Base-by-base conservation (phyloP, 1,140 invertebrate genomes). In the Nephotettix cincticeps region DNA sequence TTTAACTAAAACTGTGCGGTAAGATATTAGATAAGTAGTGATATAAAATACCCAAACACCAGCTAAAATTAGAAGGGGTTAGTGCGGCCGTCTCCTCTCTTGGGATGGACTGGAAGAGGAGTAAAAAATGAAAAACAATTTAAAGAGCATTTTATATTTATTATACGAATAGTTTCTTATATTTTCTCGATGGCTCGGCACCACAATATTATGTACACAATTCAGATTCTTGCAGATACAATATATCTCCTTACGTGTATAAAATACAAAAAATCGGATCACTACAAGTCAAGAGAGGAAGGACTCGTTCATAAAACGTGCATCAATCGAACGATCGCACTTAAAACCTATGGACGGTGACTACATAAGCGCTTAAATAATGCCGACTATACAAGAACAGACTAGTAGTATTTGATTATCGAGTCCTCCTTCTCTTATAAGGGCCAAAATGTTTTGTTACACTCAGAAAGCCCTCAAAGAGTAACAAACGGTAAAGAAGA, bases 1-100 rank as follows among this genome's bases (percentile, higher is more conserved):
- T 51, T 51, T 6, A 51, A 51, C 47, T 51, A 51, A 51, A 51
- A 51, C 47, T 51, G 47, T 51, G 47, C 47, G 17, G 47, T 51
- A 51, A 51, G 47, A 51, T 51, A 51, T 51, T 51, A 51, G 47
- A 51, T 51, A 51, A 43, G 47, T 51, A 51, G 47, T 51, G 47
- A 51, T 51, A 19, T 51, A 51, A 36, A 36, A 51, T 51, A 51
- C 47, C 47, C 47, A 51, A 51, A 51, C 47, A 51, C 47, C 47
- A 51, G 21, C 47, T 51, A 51, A 23, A 51, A 51, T 51, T 51
- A 51, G 47, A 51, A 51, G n/a, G 47, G 47, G 47, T 51, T 51
- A 51, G 47, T 51, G 47, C 47, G 47, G 47, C 47, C 47, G 17
- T 51, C 47, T 51, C 47, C 47, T 51, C 47, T 51, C 47, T n/a